Base-by-base conservation (phyloP, 2,888 invertebrate genomes). In the Meiosimyza decipiens region DNA sequence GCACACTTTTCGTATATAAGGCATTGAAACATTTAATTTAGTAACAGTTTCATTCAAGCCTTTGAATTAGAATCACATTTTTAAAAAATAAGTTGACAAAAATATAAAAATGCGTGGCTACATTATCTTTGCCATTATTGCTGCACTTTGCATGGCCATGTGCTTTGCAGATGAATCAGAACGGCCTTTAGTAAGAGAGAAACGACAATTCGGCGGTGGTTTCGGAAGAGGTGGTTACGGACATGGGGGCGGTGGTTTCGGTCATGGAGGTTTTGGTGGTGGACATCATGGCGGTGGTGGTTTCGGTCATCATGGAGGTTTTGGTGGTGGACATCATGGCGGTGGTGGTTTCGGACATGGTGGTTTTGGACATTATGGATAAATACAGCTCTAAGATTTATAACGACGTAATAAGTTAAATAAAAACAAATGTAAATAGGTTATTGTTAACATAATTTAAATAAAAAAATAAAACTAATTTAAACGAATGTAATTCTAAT, bases 61-160 rank as follows among this genome's bases (percentile, higher is more conserved):
- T 40, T 9, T 9, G 40, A 40, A 40, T 40, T 4, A 40, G 9
- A 40, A 40, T 9, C 40, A 40, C 0, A 40, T 40, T 40, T 40
- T 40, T 40, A 40, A 40, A 9, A 40, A 40, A 40, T 6, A 12
- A 12, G 18, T 18, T 9, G 15, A 22, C 1, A 22, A n/a, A 33
- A 70, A 54, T 49, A 22, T 6, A 3, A 75, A 67, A 63, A 75
- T 75, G 75, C 75, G 75, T 64, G 67, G 62, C 59, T 72, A 71
- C 67, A 66, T 68, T 13, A 62, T 73, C 63, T 72, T 73, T 15
- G 50, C 73, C 11, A 62, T 75, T 5, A 12, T 73, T 11, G 70
- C 72, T 16, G 66, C 66, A 28, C 11, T 75, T 16, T 11, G 71
- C 62, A 64, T 70, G 33, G 65, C 73, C 15, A 0, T 28, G 15